Evolutionary conservation across 2,888 invertebrate genomes (phyloP).

Genomic region (Muschampia staudingeri): DNA sequence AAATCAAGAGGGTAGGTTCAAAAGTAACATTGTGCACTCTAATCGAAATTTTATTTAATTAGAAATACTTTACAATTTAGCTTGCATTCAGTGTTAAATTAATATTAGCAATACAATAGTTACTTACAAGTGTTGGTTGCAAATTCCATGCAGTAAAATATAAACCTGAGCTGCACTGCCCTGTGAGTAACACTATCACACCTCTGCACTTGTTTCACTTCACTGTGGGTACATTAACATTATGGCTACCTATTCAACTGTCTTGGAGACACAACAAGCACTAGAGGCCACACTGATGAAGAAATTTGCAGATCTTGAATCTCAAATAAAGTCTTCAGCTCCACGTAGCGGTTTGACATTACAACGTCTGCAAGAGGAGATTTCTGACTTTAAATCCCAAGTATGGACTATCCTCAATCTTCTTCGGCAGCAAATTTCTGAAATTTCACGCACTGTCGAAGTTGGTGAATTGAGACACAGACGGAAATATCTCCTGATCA

Average conservation of each 20-base stretch:
- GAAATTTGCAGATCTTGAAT: constrained; percentile 2
- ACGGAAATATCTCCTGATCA: neutral
- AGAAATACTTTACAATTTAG: no score
- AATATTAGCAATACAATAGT: no score
- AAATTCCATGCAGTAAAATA: no score
- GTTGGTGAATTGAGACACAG: constrained; percentile 7
- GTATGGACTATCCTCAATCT: neutral
- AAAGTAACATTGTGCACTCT: neutral
- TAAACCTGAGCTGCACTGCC: no score
- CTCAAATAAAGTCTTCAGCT: neutral
- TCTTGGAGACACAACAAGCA: constrained; percentile 3
- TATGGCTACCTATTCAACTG: neutral
- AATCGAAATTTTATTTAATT: no score
- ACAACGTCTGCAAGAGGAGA: neutral
- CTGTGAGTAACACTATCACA: no score
- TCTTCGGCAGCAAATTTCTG: neutral
- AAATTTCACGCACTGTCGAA: neutral
- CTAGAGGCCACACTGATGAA: neutral
- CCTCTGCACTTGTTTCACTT: no score
- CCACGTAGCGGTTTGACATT: neutral
- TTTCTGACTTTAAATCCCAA: neutral
- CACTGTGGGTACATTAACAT: neutral
- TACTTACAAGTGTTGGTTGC: no score
- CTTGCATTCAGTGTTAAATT: neutral
- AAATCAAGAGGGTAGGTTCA: no score